Percentiles rank a stretch among this genome's conserved stretches.
Conservation (phyloP, 2,797 vertebrate species). For the Spheniscus humboldti region DNA sequence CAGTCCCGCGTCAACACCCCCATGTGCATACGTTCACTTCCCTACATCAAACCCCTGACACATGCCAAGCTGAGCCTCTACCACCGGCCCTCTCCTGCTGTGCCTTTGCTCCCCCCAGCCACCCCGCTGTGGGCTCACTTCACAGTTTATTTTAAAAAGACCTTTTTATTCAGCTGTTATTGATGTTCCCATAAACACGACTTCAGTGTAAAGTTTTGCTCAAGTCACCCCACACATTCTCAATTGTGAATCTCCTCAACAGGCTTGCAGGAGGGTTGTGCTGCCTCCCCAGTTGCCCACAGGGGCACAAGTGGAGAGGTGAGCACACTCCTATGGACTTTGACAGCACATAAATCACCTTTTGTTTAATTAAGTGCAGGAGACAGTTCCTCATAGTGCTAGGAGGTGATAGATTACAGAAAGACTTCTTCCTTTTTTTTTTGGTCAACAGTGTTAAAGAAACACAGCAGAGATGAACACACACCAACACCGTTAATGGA, state of each 20-base stretch:
- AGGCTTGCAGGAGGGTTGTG: background rate
- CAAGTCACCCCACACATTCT: background rate
- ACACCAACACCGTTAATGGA: background rate
- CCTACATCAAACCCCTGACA: background rate
- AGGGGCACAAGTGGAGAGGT: background rate
- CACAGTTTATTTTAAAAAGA: conserved; percentile 21
- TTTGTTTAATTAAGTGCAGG: background rate
- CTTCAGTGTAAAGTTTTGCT: background rate
- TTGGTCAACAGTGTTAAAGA: background rate
- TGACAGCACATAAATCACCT: background rate
- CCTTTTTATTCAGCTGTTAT: background rate
- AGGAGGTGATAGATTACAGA: background rate
- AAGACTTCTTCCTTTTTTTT: background rate
- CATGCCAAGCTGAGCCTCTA: background rate
- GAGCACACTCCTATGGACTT: background rate
- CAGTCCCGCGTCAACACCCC: background rate
- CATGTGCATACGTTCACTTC: rapidly evolving
- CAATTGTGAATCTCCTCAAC: background rate
- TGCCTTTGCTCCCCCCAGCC: background rate
- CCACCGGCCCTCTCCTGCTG: background rate
- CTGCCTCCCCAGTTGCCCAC: background rate
- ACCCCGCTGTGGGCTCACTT: background rate
- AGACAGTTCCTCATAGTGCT: background rate
- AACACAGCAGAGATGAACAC: background rate
- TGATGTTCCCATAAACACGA: conserved; percentile 8